Evolutionary conservation across 2,888 invertebrate genomes (phyloP).

Genomic region (Cordilura impudica): DNA sequence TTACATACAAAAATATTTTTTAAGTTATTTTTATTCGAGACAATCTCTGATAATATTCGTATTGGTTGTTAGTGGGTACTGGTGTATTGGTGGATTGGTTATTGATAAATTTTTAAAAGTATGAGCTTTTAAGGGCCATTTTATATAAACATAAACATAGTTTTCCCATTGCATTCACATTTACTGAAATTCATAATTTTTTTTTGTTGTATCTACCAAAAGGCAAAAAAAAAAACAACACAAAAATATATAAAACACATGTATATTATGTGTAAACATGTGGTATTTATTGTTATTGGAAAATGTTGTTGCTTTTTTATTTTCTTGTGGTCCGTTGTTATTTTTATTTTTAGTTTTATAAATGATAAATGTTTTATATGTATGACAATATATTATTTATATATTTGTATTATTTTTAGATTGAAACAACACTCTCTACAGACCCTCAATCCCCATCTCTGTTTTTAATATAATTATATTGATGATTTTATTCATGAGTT

Average conservation of each 20-base stretch:
- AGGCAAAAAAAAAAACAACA: neutral
- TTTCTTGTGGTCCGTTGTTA: neutral
- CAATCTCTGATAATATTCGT: neutral
- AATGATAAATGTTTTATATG: conserved; percentile 50
- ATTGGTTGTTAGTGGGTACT: neutral
- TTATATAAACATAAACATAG: conserved; percentile 7
- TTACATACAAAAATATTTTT: conserved; percentile 27
- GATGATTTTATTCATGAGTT: conserved; percentile 48
- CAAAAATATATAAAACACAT: conserved; percentile 3
- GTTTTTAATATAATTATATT: conserved; percentile 38
- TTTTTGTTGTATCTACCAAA: neutral
- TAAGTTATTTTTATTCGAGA: conserved; percentile 5
- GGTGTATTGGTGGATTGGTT: neutral
- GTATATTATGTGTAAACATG: conserved; percentile 52
- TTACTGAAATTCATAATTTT: neutral
- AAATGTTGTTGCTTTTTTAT: conserved; percentile 9
- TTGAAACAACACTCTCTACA: too few species aligned
- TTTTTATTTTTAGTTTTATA: conserved; percentile 5
- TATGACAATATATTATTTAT: conserved; percentile 1
- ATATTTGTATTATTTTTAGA: too few species aligned
- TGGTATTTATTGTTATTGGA: conserved; percentile 57
- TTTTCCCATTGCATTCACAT: neutral
- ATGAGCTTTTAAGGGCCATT: conserved; percentile 25
- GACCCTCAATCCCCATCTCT: too few species aligned
- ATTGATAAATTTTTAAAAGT: conserved; percentile 31